A percentile compares a stretch with the other conserved stretches of the same genome.
Evolutionary conservation across 30 jellyfish, hydroid and myxozoan species (phyloP).

Genomic region (Catostylus mosaicus): DNA sequence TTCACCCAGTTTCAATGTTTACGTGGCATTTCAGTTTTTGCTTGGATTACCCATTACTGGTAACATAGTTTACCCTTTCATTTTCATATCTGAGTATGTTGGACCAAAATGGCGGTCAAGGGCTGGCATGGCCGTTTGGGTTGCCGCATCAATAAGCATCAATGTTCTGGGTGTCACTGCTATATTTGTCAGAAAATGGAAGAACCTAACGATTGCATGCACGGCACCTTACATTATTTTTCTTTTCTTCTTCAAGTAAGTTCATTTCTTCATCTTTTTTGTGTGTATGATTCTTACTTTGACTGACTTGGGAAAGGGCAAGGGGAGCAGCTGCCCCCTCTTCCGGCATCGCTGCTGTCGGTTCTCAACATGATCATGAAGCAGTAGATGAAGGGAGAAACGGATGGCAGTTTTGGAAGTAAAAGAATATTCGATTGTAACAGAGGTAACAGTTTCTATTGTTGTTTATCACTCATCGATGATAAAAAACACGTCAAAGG

Average conservation of each 20-base stretch:
- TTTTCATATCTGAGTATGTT: conserved; percentile 66
- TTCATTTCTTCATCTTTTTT: neutral
- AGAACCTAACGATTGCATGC: conserved; percentile 44
- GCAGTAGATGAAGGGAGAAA: too few relatives aligned
- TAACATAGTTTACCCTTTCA: conserved; percentile 55
- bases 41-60: conserved; percentile 76
- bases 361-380: too few relatives aligned
- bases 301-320: too few relatives aligned
- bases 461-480: too few relatives aligned
- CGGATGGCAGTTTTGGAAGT: too few relatives aligned
- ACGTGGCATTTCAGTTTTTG: conserved; percentile 45
- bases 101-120: conserved; percentile 70
- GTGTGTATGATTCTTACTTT: too few relatives aligned
- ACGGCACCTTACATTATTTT: conserved; percentile 65
- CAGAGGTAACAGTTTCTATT: too few relatives aligned
- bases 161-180: conserved; percentile 68
- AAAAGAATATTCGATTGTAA: too few relatives aligned
- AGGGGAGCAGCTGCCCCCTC: too few relatives aligned
- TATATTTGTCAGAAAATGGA: conserved; percentile 69
- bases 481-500: too few relatives aligned
- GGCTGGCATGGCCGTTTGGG: conserved; percentile 67
- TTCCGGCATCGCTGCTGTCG: too few relatives aligned
- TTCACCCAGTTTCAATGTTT: conserved; percentile 53
- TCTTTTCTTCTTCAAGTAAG: conserved; percentile 60
- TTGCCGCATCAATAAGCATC: conserved; percentile 42